A percentile compares a stretch with the other conserved stretches of the same genome.
These are phyloP conservation scores for Leptonema lineaticorne DNA, from an alignment of 1,140 invertebrate genomes.

Conservation along the genomic window DNA sequence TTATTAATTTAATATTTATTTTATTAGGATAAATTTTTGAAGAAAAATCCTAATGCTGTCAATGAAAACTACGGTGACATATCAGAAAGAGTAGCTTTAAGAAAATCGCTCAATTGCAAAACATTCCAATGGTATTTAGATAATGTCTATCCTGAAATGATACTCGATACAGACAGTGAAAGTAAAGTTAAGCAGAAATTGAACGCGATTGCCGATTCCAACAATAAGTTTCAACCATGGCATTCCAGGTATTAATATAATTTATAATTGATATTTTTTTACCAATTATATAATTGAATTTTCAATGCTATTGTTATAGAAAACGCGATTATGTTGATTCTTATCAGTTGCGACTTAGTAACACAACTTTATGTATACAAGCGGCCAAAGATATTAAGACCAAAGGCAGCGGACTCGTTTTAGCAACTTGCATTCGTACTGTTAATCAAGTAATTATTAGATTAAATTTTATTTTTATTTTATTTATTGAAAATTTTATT, in stretches of 20 bases:
- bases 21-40: slow-evolving; percentile 73
- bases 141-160: slow-evolving; percentile 84
- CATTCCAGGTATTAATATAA: slow-evolving; percentile 59
- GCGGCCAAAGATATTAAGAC: slow-evolving; percentile 77
- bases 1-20: not conserved
- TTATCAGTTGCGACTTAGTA: slow-evolving; percentile 71
- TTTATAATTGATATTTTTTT: not conserved
- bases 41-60: slow-evolving; percentile 65
- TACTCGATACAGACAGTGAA: slow-evolving; percentile 63
- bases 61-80: slow-evolving; percentile 78
- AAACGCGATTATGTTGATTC: slow-evolving; percentile 74
- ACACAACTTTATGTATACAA: slow-evolving; percentile 74
- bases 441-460: slow-evolving; percentile 67
- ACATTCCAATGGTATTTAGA: slow-evolving; percentile 94
- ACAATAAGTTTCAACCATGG: slow-evolving; percentile 75
- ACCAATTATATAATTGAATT: not conserved
- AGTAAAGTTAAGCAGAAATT: slow-evolving; percentile 62
- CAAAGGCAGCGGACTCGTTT: slow-evolving; percentile 70
- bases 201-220: slow-evolving; percentile 53
- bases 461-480: slow-evolving; percentile 27
- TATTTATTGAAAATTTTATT: slow-evolving; percentile 8
- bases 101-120: slow-evolving; percentile 76
- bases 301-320: too few species aligned
- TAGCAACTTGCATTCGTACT: slow-evolving; percentile 67
- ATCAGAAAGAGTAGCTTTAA: slow-evolving; percentile 66